Percentiles rank a stretch among this genome's conserved stretches.
phyloP scores from a whole-genome alignment of 2,797 vertebrate species.

The Pelobates cultripes region DNA sequence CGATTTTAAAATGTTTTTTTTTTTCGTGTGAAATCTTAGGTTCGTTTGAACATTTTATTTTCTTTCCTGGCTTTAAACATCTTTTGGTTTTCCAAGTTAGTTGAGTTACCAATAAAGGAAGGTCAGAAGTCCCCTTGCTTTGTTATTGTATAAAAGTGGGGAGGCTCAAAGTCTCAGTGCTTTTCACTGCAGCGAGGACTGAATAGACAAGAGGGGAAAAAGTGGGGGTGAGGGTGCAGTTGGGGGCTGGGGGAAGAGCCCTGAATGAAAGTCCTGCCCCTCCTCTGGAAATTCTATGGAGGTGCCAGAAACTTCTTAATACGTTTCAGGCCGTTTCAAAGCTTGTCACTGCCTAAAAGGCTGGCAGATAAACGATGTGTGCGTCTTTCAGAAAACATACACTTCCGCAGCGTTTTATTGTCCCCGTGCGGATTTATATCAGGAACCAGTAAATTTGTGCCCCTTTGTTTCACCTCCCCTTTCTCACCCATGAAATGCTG shows the following conservation, averaged over 20 bases:
- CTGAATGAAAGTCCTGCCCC: constrained; percentile 36
- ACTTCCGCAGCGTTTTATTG: constrained; percentile 48
- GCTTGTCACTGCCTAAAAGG: constrained; percentile 43
- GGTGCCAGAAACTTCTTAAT: constrained; percentile 35
- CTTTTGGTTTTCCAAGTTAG: constrained; percentile 47
- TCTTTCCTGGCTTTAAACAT: constrained; percentile 35
- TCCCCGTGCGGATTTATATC: constrained; percentile 48
- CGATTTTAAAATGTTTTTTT: constrained; percentile 12
- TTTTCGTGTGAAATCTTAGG: constrained; percentile 25
- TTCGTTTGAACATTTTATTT: constrained; percentile 21
- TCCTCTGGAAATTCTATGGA: constrained; percentile 36
- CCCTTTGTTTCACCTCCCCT: constrained; percentile 17
- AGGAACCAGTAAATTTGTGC: constrained; percentile 43
- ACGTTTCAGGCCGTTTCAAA: constrained; percentile 34
- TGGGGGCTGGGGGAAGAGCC: not conserved
- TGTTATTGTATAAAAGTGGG: constrained; percentile 36
- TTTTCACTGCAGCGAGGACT: constrained; percentile 36
- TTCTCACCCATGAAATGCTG: constrained; percentile 31
- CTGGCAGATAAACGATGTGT: constrained; percentile 54
- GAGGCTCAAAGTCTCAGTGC: constrained; percentile 34
- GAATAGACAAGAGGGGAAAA: constrained; percentile 46
- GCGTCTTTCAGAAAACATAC: constrained; percentile 37
- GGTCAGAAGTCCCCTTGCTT: constrained; percentile 49
- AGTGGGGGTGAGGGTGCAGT: constrained; percentile 35
- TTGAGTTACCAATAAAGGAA: constrained; percentile 43